Conservation (phyloP, 2,888 invertebrate species). For the Gymnosoma rotundatum region DNA sequence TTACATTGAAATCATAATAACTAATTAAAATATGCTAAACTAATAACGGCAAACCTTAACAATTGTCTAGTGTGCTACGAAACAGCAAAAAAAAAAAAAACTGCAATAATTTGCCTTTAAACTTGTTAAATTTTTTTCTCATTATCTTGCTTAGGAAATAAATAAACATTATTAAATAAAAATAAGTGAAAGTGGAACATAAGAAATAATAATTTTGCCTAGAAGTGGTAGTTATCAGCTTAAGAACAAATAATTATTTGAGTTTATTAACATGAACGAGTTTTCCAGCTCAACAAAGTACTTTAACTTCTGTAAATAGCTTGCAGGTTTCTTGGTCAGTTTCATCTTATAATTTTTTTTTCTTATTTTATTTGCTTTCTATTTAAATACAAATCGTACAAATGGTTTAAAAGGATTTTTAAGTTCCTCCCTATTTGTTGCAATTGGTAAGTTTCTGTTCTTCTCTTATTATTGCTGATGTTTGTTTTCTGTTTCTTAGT, state of each 20-base stretch:
- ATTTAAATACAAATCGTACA: background rate
- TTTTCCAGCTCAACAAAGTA: background rate
- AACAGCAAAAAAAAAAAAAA: no score
- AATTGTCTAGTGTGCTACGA: no score
- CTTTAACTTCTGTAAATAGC: background rate
- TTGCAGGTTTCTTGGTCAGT: background rate
- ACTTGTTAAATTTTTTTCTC: no score
- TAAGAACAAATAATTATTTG: background rate
- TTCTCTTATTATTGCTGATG: background rate
- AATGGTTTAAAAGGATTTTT: no score
- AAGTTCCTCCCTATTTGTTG: background rate
- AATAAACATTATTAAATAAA: no score
- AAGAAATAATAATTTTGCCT: background rate
- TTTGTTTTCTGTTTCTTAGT: no score
- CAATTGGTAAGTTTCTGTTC: background rate
- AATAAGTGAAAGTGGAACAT: background rate
- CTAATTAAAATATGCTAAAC: no score
- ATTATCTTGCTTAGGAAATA: no score
- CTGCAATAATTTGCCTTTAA: no score
- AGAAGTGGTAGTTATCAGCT: background rate
- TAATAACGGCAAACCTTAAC: no score
- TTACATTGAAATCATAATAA: no score
- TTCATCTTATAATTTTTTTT: background rate
- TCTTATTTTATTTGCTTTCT: background rate
- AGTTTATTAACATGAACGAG: background rate